Evolutionary conservation across 1,140 invertebrate genomes (phyloP).

Genomic region (Acromyrmex heyeri): DNA sequence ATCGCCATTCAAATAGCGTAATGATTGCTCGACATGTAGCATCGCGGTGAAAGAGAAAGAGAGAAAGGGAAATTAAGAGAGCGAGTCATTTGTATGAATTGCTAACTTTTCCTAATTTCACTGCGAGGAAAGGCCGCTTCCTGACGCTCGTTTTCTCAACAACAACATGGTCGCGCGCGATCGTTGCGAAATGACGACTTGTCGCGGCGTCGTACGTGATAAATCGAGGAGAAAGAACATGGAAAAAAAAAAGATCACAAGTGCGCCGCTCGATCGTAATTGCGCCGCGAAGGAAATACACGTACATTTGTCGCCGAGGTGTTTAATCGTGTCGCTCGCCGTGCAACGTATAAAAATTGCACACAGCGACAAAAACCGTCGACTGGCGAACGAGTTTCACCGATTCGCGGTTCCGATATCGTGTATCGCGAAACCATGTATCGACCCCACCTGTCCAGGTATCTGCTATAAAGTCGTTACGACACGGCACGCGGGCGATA

Average conservation of each 20-base stretch:
- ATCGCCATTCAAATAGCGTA: constrained; percentile 6
- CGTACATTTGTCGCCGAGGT: constrained; percentile 28
- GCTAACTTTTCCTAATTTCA: constrained; percentile 30
- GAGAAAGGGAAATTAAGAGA: not conserved
- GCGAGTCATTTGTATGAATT: constrained; percentile 5
- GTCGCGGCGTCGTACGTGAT: constrained; percentile 19
- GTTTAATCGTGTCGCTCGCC: constrained; percentile 34
- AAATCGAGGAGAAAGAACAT: constrained; percentile 10
- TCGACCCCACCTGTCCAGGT: constrained; percentile 62
- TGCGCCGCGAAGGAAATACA: not conserved
- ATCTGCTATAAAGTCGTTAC: constrained; percentile 80
- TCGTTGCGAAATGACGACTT: constrained; percentile 33
- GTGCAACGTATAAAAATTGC: not conserved
- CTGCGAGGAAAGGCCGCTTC: constrained; percentile 9
- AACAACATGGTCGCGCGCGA: constrained; percentile 2
- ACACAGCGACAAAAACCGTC: constrained; percentile 33
- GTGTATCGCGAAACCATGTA: constrained; percentile 1
- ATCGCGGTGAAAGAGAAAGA: constrained; percentile 18
- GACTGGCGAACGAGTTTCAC: constrained; percentile 38
- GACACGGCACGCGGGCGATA: constrained; percentile 59
- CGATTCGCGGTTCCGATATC: constrained; percentile 59
- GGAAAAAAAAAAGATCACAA: constrained; percentile 9
- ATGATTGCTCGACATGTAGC: constrained; percentile 18
- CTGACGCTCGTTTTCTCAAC: constrained; percentile 19
- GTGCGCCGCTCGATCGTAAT: constrained; percentile 38